These are phyloP conservation scores for Molossus alvarezi DNA, from an alignment of 2,797 vertebrate genomes.

Conservation along the genomic window DNA sequence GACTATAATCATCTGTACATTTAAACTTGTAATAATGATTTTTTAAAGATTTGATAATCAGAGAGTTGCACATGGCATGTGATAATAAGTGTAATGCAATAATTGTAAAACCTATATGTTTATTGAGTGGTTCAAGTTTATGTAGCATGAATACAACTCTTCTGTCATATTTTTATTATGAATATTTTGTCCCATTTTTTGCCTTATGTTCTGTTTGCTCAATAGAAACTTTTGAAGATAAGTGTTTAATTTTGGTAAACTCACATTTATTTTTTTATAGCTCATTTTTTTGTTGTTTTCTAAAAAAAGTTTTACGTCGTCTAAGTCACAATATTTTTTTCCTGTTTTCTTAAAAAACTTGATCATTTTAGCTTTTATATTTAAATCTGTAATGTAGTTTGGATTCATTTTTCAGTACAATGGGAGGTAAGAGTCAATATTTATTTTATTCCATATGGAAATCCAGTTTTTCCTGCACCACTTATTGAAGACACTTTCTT, in stretches of 20 bases:
- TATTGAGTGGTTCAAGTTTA: not conserved
- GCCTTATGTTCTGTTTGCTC: not conserved
- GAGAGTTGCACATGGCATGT: not conserved
- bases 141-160: not conserved
- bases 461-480: not conserved
- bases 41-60: not conserved
- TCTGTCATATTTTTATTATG: not conserved
- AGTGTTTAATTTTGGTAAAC: not conserved
- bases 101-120: not conserved
- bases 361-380: not conserved
- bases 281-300: not conserved
- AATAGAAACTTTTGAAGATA: not conserved
- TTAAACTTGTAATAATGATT: not conserved
- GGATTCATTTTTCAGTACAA: not conserved
- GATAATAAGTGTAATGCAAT: not conserved
- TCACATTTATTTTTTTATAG: not conserved
- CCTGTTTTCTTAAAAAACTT: not conserved
- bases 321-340: not conserved
- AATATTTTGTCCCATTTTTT: not conserved
- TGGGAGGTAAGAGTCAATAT: not conserved
- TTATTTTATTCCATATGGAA: not conserved
- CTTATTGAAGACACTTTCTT: not conserved
- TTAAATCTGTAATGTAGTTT: not conserved
- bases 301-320: not conserved
- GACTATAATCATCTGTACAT: not conserved